Percentiles rank a stretch among this genome's conserved stretches.
These are phyloP conservation scores for Heteropelma amictum DNA, from an alignment of 2,888 invertebrate genomes.

Conservation along the genomic window DNA sequence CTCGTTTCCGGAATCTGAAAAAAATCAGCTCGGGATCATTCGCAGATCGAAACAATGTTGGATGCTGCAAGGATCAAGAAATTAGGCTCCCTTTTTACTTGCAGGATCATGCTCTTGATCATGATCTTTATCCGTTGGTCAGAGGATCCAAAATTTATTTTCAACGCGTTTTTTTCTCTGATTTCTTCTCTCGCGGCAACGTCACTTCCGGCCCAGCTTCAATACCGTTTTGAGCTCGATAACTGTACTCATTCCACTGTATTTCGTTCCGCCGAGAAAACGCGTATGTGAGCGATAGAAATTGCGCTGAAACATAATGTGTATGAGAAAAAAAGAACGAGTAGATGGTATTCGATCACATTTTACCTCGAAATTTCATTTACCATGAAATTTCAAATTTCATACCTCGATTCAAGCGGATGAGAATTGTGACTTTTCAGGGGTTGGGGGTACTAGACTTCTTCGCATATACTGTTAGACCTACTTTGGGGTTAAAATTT, in stretches of 20 bases:
- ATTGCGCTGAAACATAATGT: too few relatives aligned
- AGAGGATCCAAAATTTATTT: constrained; percentile 28
- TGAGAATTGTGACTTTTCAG: too few relatives aligned
- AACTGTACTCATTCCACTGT: constrained; percentile 25
- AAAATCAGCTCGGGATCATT: constrained; percentile 45
- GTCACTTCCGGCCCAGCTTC: neutral
- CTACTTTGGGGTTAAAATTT: too few relatives aligned
- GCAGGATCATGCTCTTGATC: constrained; percentile 30
- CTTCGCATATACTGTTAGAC: too few relatives aligned
- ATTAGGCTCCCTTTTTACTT: too few relatives aligned
- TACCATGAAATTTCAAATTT: too few relatives aligned
- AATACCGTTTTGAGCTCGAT: neutral
- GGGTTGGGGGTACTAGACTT: too few relatives aligned
- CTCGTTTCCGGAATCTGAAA: constrained; percentile 32
- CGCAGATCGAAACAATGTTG: constrained; percentile 15
- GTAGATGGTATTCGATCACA: too few relatives aligned
- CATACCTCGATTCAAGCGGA: too few relatives aligned
- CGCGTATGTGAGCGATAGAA: too few relatives aligned
- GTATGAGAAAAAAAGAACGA: too few relatives aligned
- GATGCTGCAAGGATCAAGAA: constrained; percentile 1
- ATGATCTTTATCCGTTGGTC: constrained; percentile 37
- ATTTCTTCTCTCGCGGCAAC: neutral
- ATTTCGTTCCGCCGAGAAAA: constrained; percentile 28
- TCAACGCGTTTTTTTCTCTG: neutral
- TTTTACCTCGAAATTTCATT: too few relatives aligned